Percentiles rank a stretch among this genome's conserved stretches.
These are phyloP conservation scores for Fulmarus glacialis DNA, from an alignment of 2,113 vertebrate genomes.

Conservation along the genomic window DNA sequence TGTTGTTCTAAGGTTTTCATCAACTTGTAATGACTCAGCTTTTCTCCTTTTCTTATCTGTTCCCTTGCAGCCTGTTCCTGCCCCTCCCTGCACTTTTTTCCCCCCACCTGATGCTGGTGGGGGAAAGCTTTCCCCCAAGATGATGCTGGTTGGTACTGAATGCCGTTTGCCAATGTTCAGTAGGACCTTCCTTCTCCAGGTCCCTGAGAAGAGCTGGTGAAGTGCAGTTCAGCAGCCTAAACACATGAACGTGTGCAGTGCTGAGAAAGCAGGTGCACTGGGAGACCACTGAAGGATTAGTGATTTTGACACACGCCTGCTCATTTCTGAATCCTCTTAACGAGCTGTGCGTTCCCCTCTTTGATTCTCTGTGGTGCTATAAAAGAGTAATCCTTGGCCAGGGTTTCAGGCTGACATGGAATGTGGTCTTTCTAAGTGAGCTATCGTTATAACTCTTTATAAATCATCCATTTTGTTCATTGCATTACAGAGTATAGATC, in stretches of 20 bases:
- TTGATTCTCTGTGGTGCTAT: neutral
- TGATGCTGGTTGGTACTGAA: neutral
- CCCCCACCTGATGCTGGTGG: no score
- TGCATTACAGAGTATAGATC: neutral
- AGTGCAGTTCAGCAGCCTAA: neutral
- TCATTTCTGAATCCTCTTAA: neutral
- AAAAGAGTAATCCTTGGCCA: neutral
- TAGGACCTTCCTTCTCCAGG: neutral
- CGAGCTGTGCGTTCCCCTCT: neutral
- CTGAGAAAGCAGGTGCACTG: neutral
- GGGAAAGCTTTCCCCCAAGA: no score
- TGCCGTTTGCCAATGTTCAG: neutral
- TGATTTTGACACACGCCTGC: neutral
- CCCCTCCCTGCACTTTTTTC: neutral
- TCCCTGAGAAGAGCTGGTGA: neutral
- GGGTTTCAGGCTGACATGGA: neutral
- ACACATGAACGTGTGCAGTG: accelerated
- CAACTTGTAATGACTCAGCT: neutral
- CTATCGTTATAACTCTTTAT: neutral
- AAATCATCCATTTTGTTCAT: neutral
- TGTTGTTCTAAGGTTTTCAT: neutral
- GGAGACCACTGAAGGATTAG: neutral
- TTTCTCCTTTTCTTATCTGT: neutral
- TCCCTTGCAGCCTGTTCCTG: neutral
- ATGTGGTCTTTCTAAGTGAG: neutral